Conservation (phyloP, 2,888 invertebrate species). For the Steromphala cineraria region DNA sequence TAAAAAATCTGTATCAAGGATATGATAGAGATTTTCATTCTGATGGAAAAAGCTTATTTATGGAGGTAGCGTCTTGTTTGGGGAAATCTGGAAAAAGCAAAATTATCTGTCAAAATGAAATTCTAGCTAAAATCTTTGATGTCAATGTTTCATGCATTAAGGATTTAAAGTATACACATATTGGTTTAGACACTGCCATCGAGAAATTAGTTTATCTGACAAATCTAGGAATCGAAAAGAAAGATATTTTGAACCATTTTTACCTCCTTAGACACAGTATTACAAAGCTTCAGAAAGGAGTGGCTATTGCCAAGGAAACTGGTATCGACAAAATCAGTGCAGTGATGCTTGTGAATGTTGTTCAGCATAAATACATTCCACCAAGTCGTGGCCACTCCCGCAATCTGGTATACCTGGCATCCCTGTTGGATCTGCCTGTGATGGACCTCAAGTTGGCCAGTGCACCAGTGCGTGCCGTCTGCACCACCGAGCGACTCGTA, state of each 20-base stretch:
- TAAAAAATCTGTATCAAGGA: background rate
- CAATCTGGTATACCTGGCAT: background rate
- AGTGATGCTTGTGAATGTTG: constrained; percentile 21
- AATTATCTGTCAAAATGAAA: background rate
- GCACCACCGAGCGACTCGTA: background rate
- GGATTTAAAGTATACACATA: constrained; percentile 24
- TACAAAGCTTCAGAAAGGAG: background rate
- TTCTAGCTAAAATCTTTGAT: constrained; percentile 27
- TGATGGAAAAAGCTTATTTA: no score
- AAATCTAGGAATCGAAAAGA: constrained; percentile 6
- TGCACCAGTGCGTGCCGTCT: background rate
- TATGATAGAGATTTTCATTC: background rate
- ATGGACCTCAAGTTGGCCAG: background rate
- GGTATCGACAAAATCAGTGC: constrained; percentile 22
- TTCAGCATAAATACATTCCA: constrained; percentile 27
- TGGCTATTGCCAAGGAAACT: constrained; percentile 10
- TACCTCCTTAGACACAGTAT: constrained; percentile 29
- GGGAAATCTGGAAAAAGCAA: background rate
- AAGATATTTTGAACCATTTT: constrained; percentile 32
- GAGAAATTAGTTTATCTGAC: constrained; percentile 28
- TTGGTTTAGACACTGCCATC: background rate
- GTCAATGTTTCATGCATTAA: constrained; percentile 18
- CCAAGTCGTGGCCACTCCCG: background rate
- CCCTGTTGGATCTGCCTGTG: background rate
- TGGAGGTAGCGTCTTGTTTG: no score